These are phyloP conservation scores for Physocephala rufipes DNA, from an alignment of 2,888 invertebrate species.

Conservation along the genomic window DNA sequence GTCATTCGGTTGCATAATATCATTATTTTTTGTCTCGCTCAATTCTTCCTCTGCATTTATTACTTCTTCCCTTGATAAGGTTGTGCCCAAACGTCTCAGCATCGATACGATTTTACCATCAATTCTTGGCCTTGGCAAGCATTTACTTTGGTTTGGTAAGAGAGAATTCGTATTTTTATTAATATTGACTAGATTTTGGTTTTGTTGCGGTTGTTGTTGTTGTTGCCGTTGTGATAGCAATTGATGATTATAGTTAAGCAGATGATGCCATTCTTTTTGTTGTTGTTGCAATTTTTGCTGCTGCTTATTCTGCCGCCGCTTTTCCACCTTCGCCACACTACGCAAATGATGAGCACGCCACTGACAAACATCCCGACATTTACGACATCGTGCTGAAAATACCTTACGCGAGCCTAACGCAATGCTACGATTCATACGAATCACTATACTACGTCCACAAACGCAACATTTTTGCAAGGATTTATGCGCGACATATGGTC, in stretches of 20 bases:
- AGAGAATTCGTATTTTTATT: constrained; percentile 21
- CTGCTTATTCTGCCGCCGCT: constrained; percentile 22
- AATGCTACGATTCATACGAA: constrained; percentile 40
- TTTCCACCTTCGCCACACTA: constrained; percentile 46
- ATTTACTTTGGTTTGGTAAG: constrained; percentile 22
- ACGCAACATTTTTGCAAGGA: constrained; percentile 51
- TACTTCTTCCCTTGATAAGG: constrained; percentile 53
- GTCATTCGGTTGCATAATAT: not conserved
- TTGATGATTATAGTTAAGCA: too few relatives aligned
- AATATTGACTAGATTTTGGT: constrained; percentile 41
- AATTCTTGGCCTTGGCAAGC: constrained; percentile 41
- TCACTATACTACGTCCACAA: constrained; percentile 50
- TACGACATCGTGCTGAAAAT: constrained; percentile 49
- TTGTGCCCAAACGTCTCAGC: constrained; percentile 62
- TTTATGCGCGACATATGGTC: constrained; percentile 44
- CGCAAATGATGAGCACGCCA: constrained; percentile 51
- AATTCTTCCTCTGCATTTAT: constrained; percentile 36
- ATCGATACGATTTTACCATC: constrained; percentile 64
- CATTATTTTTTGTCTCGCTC: constrained; percentile 4
- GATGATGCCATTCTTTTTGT: constrained; percentile 37
- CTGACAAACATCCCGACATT: constrained; percentile 50
- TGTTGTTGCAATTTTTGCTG: constrained; percentile 13
- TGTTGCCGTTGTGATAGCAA: constrained; percentile 27
- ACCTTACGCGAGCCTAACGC: not conserved
- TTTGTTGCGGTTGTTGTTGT: constrained; percentile 37